Evolutionary conservation across 2,888 invertebrate genomes (phyloP).

Genomic region (Exephanes ischioxanthus): DNA sequence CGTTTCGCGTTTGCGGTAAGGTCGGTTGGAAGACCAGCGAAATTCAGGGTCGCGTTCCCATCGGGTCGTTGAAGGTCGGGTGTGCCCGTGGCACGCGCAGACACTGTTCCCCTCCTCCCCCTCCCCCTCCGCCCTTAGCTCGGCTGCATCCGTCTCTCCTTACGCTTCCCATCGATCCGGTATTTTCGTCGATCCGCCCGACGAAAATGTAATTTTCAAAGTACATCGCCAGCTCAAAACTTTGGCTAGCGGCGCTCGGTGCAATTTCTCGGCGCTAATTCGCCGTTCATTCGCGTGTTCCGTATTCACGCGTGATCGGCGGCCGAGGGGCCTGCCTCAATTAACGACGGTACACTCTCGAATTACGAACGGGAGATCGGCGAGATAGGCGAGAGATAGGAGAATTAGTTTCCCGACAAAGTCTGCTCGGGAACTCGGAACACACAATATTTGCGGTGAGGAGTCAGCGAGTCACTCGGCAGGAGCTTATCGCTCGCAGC

Average conservation of each 20-base stretch:
- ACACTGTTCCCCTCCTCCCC: constrained; percentile 1
- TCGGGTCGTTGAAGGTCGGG: constrained; percentile 63
- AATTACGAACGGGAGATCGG: not conserved
- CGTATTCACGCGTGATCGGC: not conserved
- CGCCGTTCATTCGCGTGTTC: not conserved
- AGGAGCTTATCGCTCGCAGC: constrained; percentile 17
- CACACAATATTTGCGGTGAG: not conserved
- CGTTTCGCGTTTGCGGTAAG: constrained; percentile 13
- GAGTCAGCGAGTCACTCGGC: not conserved
- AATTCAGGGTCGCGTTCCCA: constrained; percentile 59
- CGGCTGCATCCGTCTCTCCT: not conserved
- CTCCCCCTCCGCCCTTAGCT: constrained; percentile 39
- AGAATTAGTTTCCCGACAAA: not conserved
- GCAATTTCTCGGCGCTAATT: constrained; percentile 5
- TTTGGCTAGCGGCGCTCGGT: not conserved
- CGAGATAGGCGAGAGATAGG: not conserved
- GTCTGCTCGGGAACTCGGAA: not conserved
- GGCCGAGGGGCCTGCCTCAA: not conserved
- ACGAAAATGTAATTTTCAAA: constrained; percentile 50
- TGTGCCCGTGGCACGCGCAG: constrained; percentile 51
- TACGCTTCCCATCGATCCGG: not conserved
- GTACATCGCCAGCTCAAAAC: not conserved
- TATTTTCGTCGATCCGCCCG: constrained; percentile 28
- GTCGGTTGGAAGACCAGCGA: constrained; percentile 33
- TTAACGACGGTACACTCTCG: constrained; percentile 3